These are phyloP conservation scores for Enteromius unitaeniatus DNA, from an alignment of 2,797 vertebrate genomes.

Conservation along the genomic window DNA sequence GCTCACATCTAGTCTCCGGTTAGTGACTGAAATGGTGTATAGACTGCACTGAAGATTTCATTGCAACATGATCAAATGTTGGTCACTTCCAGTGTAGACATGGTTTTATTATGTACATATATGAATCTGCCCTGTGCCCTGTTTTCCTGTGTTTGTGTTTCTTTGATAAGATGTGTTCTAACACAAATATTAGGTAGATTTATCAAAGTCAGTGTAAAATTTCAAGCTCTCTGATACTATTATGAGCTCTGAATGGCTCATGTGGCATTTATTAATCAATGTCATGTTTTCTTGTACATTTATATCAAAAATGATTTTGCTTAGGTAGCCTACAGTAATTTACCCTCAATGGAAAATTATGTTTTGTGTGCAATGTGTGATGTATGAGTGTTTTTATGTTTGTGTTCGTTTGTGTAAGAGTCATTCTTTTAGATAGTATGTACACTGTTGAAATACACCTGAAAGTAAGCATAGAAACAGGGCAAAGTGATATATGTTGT, in stretches of 20 bases:
- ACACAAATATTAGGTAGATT: neutral
- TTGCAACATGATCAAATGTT: neutral
- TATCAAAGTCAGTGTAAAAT: neutral
- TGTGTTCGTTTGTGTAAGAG: neutral
- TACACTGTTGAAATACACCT: neutral
- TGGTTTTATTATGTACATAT: neutral
- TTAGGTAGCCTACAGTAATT: neutral
- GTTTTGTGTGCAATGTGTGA: neutral
- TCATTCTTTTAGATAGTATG: neutral
- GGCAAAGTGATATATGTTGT: too few species aligned
- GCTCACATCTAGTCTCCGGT: neutral
- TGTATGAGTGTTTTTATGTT: neutral
- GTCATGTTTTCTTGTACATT: neutral
- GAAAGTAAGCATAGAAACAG: neutral
- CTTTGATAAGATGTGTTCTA: neutral
- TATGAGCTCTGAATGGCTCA: neutral
- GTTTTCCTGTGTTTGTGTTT: constrained; percentile 1
- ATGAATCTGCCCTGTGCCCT: neutral
- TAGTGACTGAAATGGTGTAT: neutral
- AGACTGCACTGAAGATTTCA: too few species aligned
- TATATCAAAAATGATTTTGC: neutral
- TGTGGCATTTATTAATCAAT: constrained; percentile 5
- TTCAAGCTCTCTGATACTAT: neutral
- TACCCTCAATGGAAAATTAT: neutral
- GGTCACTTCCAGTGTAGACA: neutral